Evolutionary conservation across 2,797 vertebrate species (phyloP), one percentile per base, ranked within the genome.

Genomic region (Megalops cyprinoides): DNA sequence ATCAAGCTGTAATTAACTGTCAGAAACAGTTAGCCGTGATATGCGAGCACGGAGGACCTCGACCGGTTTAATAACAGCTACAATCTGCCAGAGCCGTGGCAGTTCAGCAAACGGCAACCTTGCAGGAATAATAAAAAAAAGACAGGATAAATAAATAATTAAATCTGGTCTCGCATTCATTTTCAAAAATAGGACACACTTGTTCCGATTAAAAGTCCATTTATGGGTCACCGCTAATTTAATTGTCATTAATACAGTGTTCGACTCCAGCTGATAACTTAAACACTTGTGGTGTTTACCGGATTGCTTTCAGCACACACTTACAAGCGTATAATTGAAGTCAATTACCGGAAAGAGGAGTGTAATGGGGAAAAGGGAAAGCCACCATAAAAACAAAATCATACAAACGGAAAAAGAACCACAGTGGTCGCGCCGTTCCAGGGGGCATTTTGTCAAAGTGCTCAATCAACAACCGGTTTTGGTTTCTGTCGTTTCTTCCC

Each of bases 1-100:
- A 91, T 90, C 83, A 89, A 82, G 81, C 85, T 85, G 87, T 91
- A 92, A 92, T 92, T 88, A 92, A 87, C 88, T 89, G 89, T 92
- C 88, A 90, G 89, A 90, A 86, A 77, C 83, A 83, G 92, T 93
- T 90, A 90, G 87, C 62, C 76, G 86, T 84, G 85, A 89, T 84
- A 84, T 77, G 74, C 37, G 53, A 82, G 18, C 39, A 71, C 44
- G n/a, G 23, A n/a, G 67, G 67, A 44, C 79, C 81, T 80, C 25
- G 78, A 86, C 84, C 12, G 2, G 81, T 86, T 90, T 87, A 88
- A 84, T 83, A 91, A 88, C 84, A 84, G 84, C 85, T 67, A 84
- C 85, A 86, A 82, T 86, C 83, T 90, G 86, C 82, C 82, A 75
- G 78, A 89, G 78, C 1, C 15, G 79, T 86, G 82, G 82, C 83